phyloP scores from a whole-genome alignment of 2,797 vertebrate species.

The Gadopsis marmoratus region DNA sequence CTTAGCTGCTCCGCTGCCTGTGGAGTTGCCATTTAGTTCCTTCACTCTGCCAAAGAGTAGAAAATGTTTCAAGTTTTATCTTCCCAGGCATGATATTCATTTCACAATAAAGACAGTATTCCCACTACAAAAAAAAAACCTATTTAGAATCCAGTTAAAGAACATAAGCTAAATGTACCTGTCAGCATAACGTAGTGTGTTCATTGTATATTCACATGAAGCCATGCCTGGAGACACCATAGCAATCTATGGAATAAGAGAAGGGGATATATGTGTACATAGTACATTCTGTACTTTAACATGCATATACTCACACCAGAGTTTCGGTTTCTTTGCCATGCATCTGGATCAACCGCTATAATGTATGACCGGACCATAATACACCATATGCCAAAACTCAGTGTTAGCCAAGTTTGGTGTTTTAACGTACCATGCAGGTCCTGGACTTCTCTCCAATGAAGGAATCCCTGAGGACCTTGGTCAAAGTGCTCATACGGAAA shows the following conservation, averaged over 20 bases:
- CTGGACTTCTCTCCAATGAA: conserved; percentile 96
- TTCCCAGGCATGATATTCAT: background rate
- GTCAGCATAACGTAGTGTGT: conserved; percentile 97
- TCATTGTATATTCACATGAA: conserved; percentile 97
- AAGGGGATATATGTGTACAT: background rate
- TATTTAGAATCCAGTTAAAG: background rate
- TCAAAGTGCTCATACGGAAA: conserved; percentile 97
- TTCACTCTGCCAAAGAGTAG: conserved; percentile 88
- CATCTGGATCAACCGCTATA: background rate
- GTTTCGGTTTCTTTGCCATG: background rate
- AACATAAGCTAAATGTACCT: conserved; percentile 81
- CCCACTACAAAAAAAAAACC: background rate
- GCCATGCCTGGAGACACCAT: conserved; percentile 97
- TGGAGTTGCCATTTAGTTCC: conserved; percentile 88
- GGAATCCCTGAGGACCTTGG: conserved; percentile 96
- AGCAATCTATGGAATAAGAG: conserved; percentile 88
- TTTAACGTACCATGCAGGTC: conserved; percentile 93
- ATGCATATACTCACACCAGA: background rate
- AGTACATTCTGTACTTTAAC: background rate
- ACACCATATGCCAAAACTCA: background rate
- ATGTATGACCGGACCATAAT: background rate
- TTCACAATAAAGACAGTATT: background rate
- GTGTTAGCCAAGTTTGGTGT: background rate
- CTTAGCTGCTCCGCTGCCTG: conserved; percentile 63
- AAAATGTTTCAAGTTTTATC: background rate